Evolutionary conservation across 2,888 invertebrate species (phyloP).

Genomic region (Ophion costatus): DNA sequence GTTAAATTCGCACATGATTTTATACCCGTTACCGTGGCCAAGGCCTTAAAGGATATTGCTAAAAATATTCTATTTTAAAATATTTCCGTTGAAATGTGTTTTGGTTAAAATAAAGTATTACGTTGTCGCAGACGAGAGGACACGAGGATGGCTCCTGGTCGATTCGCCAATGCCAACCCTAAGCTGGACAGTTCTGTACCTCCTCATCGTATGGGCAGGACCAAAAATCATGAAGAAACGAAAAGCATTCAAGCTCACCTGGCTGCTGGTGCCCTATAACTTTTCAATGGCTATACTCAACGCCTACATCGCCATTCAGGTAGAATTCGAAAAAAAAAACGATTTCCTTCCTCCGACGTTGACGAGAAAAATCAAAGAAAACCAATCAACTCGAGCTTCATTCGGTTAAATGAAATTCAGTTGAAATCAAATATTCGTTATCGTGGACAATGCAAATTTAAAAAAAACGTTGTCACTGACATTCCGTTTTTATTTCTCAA

Average conservation of each 20-base stretch:
- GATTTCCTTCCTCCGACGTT: not conserved
- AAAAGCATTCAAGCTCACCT: constrained; percentile 90
- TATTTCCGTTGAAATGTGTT: no score
- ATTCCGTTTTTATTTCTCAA: no score
- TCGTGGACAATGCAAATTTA: not conserved
- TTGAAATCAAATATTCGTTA: not conserved
- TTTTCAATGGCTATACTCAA: constrained; percentile 93
- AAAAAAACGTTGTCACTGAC: no score
- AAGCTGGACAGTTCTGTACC: constrained; percentile 88
- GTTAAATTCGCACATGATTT: no score
- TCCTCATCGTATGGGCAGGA: constrained; percentile 91
- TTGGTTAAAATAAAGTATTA: no score
- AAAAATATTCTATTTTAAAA: no score
- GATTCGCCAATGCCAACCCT: constrained; percentile 92
- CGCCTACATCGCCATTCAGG: constrained; percentile 92
- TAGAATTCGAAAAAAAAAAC: constrained; percentile 7
- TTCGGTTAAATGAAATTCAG: not conserved
- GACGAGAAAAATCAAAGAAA: not conserved
- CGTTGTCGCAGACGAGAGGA: constrained; percentile 88
- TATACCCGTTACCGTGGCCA: no score
- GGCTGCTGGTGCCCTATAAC: constrained; percentile 93
- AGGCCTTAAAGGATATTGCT: no score
- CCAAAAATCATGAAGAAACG: constrained; percentile 92
- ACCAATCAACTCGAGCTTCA: not conserved
- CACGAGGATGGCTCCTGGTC: constrained; percentile 93